A percentile compares a stretch with the other conserved stretches of the same genome.
Evolutionary conservation across 1,140 invertebrate species (phyloP).

Genomic region (Galleria mellonella): DNA sequence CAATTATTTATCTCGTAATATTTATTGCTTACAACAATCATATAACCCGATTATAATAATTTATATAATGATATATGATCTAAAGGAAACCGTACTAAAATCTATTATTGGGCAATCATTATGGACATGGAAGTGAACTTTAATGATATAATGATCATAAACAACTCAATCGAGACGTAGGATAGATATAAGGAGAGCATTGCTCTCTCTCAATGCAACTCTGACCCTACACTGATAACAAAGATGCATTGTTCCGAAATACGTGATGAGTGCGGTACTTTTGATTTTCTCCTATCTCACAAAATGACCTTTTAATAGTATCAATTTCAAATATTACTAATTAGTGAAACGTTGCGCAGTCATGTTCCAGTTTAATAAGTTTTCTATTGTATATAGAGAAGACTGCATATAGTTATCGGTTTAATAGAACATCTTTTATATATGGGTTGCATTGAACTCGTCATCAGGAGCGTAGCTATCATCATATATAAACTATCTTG

Average conservation of each 20-base stretch:
- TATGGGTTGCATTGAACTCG: too few species aligned
- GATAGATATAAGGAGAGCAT: conserved; percentile 42
- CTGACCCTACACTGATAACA: conserved; percentile 37
- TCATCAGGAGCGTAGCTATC: too few species aligned
- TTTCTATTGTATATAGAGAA: too few species aligned
- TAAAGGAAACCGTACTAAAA: conserved; percentile 29
- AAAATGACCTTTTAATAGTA: background rate
- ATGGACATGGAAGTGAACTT: conserved; percentile 36
- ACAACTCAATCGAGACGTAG: conserved; percentile 54
- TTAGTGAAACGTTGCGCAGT: background rate
- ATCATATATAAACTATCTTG: too few species aligned
- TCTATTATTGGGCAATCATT: conserved; percentile 62
- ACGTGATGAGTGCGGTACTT: conserved; percentile 2
- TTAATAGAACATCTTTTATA: too few species aligned
- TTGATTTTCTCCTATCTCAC: conserved; percentile 5
- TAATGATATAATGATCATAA: conserved; percentile 57
- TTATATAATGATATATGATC: conserved; percentile 5
- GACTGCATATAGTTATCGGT: too few species aligned
- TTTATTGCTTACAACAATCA: too few species aligned
- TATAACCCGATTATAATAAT: too few species aligned
- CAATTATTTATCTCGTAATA: too few species aligned
- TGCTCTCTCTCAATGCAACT: conserved; percentile 41
- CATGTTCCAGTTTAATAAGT: too few species aligned
- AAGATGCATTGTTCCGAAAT: conserved; percentile 6
- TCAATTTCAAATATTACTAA: background rate